These are phyloP conservation scores for Omphaloscelis lunosa DNA, from an alignment of 2,888 invertebrate species.

Conservation along the genomic window DNA sequence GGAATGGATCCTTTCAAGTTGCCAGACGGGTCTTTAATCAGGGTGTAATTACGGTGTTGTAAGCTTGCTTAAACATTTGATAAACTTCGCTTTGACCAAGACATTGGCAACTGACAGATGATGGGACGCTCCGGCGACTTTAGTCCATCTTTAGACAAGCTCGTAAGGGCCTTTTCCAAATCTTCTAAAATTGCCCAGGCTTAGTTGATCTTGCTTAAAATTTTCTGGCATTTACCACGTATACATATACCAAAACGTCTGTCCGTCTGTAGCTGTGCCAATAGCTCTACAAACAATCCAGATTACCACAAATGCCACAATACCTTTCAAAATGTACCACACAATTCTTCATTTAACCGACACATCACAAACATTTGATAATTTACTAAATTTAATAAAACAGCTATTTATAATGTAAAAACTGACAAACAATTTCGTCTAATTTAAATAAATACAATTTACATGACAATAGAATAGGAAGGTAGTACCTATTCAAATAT, in stretches of 20 bases:
- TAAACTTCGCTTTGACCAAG: background rate
- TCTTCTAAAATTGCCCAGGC: background rate
- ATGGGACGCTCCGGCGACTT: background rate
- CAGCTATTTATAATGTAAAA: background rate
- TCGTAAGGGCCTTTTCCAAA: background rate
- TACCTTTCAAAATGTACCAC: background rate
- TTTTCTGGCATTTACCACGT: too few species aligned
- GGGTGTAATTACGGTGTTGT: conserved; percentile 9
- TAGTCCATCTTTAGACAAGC: background rate
- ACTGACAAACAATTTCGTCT: background rate
- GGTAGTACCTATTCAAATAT: conserved; percentile 25
- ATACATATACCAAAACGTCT: background rate
- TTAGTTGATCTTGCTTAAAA: too few species aligned
- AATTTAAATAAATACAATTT: conserved; percentile 26
- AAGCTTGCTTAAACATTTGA: conserved; percentile 19
- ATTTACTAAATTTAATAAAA: background rate
- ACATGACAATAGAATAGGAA: conserved; percentile 34
- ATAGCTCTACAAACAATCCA: background rate
- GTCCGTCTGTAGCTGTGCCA: background rate
- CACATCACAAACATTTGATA: background rate
- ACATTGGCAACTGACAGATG: conserved; percentile 4
- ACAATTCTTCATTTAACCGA: background rate
- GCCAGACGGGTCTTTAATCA: conserved; percentile 14
- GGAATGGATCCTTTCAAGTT: conserved; percentile 21
- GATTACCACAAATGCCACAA: background rate